A percentile compares a stretch with the other conserved stretches of the same genome.
phyloP scores from a whole-genome alignment of 2,113 vertebrate genomes.

The Bucco capensis region DNA sequence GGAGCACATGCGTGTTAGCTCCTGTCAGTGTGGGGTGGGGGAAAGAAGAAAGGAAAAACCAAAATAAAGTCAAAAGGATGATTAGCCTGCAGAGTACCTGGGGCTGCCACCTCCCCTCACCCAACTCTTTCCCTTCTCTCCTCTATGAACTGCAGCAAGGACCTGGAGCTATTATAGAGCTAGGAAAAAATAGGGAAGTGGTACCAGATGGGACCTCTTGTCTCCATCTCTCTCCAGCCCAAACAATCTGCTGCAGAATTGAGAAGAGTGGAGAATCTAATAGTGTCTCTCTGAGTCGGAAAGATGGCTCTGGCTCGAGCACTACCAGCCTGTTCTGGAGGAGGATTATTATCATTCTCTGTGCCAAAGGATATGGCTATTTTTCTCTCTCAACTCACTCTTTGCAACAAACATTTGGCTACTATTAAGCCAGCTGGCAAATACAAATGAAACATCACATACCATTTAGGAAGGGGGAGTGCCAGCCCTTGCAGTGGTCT shows the following conservation, averaged over 20 bases:
- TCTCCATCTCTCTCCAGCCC: constrained; percentile 80
- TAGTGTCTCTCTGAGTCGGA: constrained; percentile 75
- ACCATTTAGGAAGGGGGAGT: constrained; percentile 25
- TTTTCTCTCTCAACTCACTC: constrained; percentile 53
- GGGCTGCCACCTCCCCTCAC: background rate
- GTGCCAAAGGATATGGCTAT: constrained; percentile 64
- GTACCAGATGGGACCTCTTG: constrained; percentile 81
- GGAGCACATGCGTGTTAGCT: constrained; percentile 60
- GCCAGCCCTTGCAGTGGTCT: constrained; percentile 21
- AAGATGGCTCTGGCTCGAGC: constrained; percentile 77
- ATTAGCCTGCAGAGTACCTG: background rate
- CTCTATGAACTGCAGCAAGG: constrained; percentile 64
- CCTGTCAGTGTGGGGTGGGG: background rate
- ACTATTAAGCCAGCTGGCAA: constrained; percentile 70
- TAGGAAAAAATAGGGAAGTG: constrained; percentile 75
- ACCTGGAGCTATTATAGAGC: constrained; percentile 71
- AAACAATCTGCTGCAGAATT: constrained; percentile 82
- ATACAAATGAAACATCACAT: constrained; percentile 48
- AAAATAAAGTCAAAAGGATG: background rate
- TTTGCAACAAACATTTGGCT: constrained; percentile 70
- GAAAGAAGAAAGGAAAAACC: background rate
- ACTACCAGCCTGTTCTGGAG: constrained; percentile 70
- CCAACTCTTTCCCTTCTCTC: background rate
- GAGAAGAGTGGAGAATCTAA: constrained; percentile 74
- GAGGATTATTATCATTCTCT: constrained; percentile 70